Percentiles rank a stretch among this genome's conserved stretches.
Conservation (phyloP, 2,888 invertebrate genomes). For the Latheticus oryzae region DNA sequence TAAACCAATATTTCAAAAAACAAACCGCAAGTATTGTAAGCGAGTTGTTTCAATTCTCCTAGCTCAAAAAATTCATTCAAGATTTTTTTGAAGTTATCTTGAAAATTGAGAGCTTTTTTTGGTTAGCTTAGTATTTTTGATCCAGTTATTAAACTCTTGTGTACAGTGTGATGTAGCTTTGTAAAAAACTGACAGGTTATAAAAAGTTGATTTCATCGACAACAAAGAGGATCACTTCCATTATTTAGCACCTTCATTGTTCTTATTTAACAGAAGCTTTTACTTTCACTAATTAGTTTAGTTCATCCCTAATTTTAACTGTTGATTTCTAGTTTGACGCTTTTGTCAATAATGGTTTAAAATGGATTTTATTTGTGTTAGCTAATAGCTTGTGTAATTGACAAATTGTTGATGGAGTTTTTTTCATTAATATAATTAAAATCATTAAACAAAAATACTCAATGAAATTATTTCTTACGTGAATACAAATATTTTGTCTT, state of each 20-base stretch:
- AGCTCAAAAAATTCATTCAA: too few species aligned
- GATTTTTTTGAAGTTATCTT: too few species aligned
- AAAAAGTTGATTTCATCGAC: conserved; percentile 19
- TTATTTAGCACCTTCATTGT: conserved; percentile 14
- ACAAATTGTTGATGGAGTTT: conserved; percentile 1
- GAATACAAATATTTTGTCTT: conserved; percentile 9
- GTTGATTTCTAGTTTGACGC: conserved; percentile 15
- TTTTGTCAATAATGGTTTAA: conserved; percentile 20
- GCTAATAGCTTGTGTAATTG: neutral
- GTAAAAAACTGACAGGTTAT: conserved; percentile 14
- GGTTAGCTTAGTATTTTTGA: too few species aligned
- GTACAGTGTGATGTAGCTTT: conserved; percentile 12
- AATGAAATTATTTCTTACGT: neutral
- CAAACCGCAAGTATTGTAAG: neutral
- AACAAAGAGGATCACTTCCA: conserved; percentile 14
- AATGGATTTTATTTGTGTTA: conserved; percentile 3
- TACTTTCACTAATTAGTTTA: conserved; percentile 26
- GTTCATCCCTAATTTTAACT: conserved; percentile 7
- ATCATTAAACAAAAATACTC: conserved; percentile 1
- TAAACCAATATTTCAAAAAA: neutral
- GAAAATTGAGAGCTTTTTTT: too few species aligned
- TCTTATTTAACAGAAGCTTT: conserved; percentile 21
- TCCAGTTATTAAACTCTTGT: conserved; percentile 21
- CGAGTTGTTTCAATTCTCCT: neutral
- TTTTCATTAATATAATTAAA: neutral